These are phyloP conservation scores for Chlamydotis undulata DNA, from an alignment of 2,113 vertebrate genomes.

Conservation along the genomic window DNA sequence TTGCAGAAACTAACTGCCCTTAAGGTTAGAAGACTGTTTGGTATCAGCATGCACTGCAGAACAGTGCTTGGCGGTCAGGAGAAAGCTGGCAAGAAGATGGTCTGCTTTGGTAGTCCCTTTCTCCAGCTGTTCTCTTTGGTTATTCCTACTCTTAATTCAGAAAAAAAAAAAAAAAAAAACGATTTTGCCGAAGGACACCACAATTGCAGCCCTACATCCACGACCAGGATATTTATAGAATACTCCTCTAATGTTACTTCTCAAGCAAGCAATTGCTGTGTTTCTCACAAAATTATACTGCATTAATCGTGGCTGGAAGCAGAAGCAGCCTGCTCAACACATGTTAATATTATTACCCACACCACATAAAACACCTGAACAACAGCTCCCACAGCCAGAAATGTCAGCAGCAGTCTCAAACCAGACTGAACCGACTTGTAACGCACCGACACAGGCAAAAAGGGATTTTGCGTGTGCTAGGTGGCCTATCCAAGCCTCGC, in stretches of 20 bases:
- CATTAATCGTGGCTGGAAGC: background rate
- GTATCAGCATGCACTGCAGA: background rate
- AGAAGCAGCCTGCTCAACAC: background rate
- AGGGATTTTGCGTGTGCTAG: background rate
- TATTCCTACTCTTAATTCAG: background rate
- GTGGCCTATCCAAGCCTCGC: background rate
- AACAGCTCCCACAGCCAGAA: background rate
- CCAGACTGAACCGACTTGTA: background rate
- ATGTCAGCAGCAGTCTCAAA: background rate
- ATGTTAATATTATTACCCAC: background rate
- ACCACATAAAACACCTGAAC: background rate
- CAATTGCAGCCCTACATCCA: background rate
- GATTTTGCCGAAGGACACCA: background rate
- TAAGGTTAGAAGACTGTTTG: background rate
- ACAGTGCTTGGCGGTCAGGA: background rate
- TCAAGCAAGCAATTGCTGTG: background rate
- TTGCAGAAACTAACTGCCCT: background rate
- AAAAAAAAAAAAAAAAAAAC: too few species aligned
- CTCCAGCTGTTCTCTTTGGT: background rate
- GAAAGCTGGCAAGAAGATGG: background rate
- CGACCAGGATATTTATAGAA: background rate
- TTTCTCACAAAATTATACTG: background rate
- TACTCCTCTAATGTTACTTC: background rate
- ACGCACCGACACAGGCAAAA: background rate
- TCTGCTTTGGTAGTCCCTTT: background rate